Base-by-base conservation (phyloP, 1,140 invertebrate species). In the Lordiphosa stackelbergi region DNA sequence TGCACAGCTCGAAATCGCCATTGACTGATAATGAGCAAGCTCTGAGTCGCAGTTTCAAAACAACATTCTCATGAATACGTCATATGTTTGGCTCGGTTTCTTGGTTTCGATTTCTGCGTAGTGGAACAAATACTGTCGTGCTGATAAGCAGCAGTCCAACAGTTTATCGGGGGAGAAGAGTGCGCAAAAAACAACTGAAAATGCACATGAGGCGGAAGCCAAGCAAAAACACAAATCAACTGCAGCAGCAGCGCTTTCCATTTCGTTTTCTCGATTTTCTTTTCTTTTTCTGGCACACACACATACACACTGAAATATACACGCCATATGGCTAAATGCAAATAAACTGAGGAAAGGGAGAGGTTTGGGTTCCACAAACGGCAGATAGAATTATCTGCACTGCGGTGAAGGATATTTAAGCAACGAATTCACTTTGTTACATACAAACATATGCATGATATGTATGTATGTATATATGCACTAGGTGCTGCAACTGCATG, bases 211-310 rank as follows among this genome's bases (percentile, higher is more conserved):
- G 40, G 11, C 24, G 60, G 56, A 54, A 68, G 24, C 48, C 54
- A 53, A 68, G 64, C 37, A 68, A 61, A 69, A 69, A 69, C 66
- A 69, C 66, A 69, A 69, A 69, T 69, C 66, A 69, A 69, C 66
- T 69, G 65, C 66, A 53, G 8, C 40, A 42, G 63, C 34, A 56
- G 56, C 45, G 66, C 65, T 69, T 69, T 69, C 66, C 64, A 69
- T 69, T 69, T 69, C 66, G 56, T 69, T 69, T 69, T 69, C 65
- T 69, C 55, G 61, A 69, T 60, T 69, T 69, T 49, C 65, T 60
- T 68, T 69, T 11, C 24, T 34, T 46, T 46, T 31, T 19, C 43
- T 45, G 43, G n/a, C 43, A 41, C 13, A 41, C 12, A 41, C 2
- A 19, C 40, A 22, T 7, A 22, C 16, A 42, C 40, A 42, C 8